Evolutionary conservation across 1,140 invertebrate genomes (phyloP), one percentile per base, ranked within the genome.

Genomic region (Drosophila oshimai): DNA sequence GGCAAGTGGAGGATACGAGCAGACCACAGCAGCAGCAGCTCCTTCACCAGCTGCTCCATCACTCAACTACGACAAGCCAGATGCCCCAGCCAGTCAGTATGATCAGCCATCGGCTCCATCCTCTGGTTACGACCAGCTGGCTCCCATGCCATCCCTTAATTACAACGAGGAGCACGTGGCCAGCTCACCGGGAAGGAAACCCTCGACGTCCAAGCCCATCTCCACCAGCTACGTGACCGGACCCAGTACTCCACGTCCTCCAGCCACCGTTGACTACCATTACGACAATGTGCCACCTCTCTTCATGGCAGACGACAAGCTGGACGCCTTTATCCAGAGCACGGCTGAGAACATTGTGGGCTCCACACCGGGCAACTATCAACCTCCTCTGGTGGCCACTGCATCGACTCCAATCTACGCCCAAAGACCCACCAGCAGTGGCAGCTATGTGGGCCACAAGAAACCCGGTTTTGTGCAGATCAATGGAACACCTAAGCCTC

Each of bases 211-310:
- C 4, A 86, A 91, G 73, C 93, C 93, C 10, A 92, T 92, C 7
- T 92, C 93, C n/a, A 94, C 93, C 0, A 93, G 93, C 57, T 94
- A 94, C 45, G 91, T 93, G 0, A 93, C 93, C 2, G 92, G 91
- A 53, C 91, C 93, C 0, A 92, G 91, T 7, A 92, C 90, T 3
- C 77, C 90, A 3, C 76, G 90, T 29, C 81, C 81, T 0, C 83
- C 89, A 0, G 57, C 71, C 6, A 77, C 76, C 6, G 69, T 88
- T 6, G 76, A 80, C 9, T 90, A 89, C 1, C 88, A 90, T 31
- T 90, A 89, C 41, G 75, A 83, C 9, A 86, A 90, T 58, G 84
- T 90, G 17, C 89, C 87, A 1, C 87, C 89, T 0, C 72, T 90
- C 0, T 80, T 90, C 26, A 74, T 83, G 57, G 89, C 89, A 12